Conservation (phyloP, 2,888 invertebrate species). For the Ichneumon xanthorius region DNA sequence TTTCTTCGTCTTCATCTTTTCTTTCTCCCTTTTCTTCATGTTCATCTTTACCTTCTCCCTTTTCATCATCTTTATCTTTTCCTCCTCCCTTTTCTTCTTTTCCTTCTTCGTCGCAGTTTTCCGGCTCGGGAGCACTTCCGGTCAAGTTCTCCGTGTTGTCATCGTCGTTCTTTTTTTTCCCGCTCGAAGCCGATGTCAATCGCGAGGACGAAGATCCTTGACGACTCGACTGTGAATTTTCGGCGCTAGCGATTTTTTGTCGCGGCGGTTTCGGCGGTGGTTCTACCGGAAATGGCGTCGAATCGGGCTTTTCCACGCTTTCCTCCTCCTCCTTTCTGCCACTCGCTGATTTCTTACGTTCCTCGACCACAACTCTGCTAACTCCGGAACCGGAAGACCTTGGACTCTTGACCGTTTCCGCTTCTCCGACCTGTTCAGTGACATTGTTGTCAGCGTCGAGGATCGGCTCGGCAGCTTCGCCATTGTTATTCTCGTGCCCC, state of each 20-base stretch:
- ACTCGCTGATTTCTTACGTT: constrained; percentile 36
- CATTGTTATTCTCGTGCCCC: constrained; percentile 44
- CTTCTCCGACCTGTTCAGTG: neutral
- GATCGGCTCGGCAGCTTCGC: constrained; percentile 28
- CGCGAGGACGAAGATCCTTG: constrained; percentile 63
- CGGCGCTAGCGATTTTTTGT: constrained; percentile 85
- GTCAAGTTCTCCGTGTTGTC: neutral
- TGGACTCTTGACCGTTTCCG: constrained; percentile 43
- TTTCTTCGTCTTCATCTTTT: no score
- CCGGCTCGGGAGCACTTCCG: neutral
- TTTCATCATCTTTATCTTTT: neutral
- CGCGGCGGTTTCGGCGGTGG: constrained; percentile 84
- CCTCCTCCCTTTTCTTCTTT: neutral
- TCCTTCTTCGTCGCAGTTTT: neutral
- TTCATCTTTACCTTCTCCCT: constrained; percentile 27
- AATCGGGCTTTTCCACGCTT: constrained; percentile 58
- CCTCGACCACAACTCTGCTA: constrained; percentile 21
- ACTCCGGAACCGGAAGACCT: constrained; percentile 60
- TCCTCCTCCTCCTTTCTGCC: constrained; percentile 22
- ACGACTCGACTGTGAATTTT: constrained; percentile 80
- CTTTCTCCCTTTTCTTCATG: neutral
- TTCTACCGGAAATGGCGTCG: constrained; percentile 75
- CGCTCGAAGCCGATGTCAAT: constrained; percentile 53
- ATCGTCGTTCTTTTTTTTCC: constrained; percentile 7
- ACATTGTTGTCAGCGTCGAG: constrained; percentile 42